Base-by-base conservation (phyloP, 1,140 invertebrate genomes). In the Drosophila mauritiana region DNA sequence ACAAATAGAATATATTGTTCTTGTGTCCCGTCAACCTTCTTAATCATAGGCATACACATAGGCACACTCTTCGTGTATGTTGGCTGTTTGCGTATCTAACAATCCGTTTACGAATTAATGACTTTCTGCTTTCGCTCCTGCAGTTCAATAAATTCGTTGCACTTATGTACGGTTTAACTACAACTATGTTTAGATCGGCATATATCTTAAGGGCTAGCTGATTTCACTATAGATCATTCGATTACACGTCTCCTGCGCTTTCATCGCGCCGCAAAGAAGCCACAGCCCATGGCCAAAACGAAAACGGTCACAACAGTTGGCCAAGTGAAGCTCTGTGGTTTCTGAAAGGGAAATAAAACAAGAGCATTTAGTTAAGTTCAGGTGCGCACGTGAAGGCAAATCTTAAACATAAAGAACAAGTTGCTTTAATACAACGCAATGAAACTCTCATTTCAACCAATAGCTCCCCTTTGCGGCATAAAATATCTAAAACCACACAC, bases 191-290 rank as follows among this genome's bases (percentile, higher is more conserved):
- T 75, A 61, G 65, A 67, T 73, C 54, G 36, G 37, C 61, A 56
- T 56, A 67, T 57, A 67, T 54, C 67, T 48, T 68, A 81, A 48
- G 53, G 34, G 17, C 69, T 61, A 78, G 56, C 78, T 81, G 82
- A 86, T 81, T 85, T 82, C 48, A 63, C 78, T 88, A 82, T 57
- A 56, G 61, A 67, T 73, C 65, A 45, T 78, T 79, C 64, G 77
- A 42, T 52, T 73, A 55, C 67, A 45, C 25, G 53, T 46, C 15
- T 39, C 27, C 8, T 20, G 20, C 37, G 34, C 40, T 64, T 53
- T 92, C 91, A 92, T 91, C 91, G 91, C 49, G 91, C 88, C 49
- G 91, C 91, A 62, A 92, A 86, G 54, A 92, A 92, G 36, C 89
- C 91, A 63, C 91, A 92, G 49, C 91, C 91, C 73, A 92, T 91